Base-by-base conservation (phyloP, 1,140 invertebrate genomes). In the Eciton burchellii region DNA sequence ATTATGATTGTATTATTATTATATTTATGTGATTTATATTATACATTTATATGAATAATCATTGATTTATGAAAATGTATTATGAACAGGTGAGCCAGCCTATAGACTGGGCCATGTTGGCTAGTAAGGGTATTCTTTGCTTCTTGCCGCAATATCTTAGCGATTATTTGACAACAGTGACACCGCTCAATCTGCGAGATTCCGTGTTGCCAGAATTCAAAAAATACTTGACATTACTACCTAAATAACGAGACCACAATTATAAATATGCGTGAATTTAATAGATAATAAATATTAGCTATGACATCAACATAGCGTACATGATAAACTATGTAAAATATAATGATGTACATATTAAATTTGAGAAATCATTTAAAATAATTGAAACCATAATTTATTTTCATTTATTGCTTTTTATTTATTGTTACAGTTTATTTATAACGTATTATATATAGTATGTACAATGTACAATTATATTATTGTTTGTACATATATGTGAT, bases 81-180 rank as follows among this genome's bases (percentile, higher is more conserved):
- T 49, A 14, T 26, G 59, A 65, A 76, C 26, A 79, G 54, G 79
- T 93, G 1, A 90, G 92, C 4, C 93, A 94, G 21, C 92, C 94
- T 84, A 90, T 95, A 11, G 95, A 95, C 45, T 92, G 95, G 89
- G 93, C 94, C 8, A 92, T 90, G 62, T 86, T 96, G 45, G 92
- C 92, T 35, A 93, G 83, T 56, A 94, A 91, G 88, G 94, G 94
- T n/a, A 94, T 95, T 21, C 88, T 94, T 1, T 95, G 95, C 76
- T 93, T 96, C 12, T 90, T 91, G 43, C 95, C 95, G 2, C 94
- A 95, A 68, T 96, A 94, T 89, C 93, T 96, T 12, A 95, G 94
- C 45, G 93, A 95, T 56, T 94, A 93, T 83, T 91, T 96, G 14
- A 93, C 87, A 0, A 3, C 93, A 71, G 52, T 92, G 92, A 85